phyloP scores from a whole-genome alignment of 1,140 invertebrate genomes.

The Sycophaga agraensis region DNA sequence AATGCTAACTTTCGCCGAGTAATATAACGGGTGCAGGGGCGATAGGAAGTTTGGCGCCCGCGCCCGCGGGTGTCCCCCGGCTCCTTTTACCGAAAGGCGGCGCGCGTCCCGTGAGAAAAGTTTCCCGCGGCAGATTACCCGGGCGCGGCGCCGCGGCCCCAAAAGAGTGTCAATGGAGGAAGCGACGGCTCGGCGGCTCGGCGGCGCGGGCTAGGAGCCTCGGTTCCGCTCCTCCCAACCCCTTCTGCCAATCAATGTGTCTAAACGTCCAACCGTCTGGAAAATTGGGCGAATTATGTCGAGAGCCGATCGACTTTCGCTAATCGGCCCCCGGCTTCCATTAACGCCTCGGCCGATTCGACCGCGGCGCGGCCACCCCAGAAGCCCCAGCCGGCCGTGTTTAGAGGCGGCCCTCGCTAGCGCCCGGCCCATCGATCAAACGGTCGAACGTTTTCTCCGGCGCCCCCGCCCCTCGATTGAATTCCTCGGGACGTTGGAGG shows the following conservation, averaged over 20 bases:
- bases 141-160: no score
- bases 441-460: not conserved
- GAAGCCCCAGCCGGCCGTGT: not conserved
- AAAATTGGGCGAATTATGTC: constrained; percentile 26
- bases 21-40: no score
- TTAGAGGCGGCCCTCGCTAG: not conserved
- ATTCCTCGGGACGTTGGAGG: no score
- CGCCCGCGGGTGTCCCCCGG: no score
- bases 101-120: no score
- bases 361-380: not conserved
- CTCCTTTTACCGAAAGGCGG: no score
- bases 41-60: no score
- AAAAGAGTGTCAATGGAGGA: no score
- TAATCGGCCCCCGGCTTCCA: constrained; percentile 10
- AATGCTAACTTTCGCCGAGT: not conserved
- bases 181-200: no score
- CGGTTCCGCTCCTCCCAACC: constrained; percentile 11
- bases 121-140: no score
- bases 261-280: constrained; percentile 15
- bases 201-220: not conserved
- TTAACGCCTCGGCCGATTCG: constrained; percentile 16
- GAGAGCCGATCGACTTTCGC: constrained; percentile 17
- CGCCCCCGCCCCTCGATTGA: no score
- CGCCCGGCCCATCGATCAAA: constrained; percentile 16
- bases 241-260: constrained; percentile 23